phyloP scores from a whole-genome alignment of 2,888 invertebrate species.

The Agonum fuliginosum region DNA sequence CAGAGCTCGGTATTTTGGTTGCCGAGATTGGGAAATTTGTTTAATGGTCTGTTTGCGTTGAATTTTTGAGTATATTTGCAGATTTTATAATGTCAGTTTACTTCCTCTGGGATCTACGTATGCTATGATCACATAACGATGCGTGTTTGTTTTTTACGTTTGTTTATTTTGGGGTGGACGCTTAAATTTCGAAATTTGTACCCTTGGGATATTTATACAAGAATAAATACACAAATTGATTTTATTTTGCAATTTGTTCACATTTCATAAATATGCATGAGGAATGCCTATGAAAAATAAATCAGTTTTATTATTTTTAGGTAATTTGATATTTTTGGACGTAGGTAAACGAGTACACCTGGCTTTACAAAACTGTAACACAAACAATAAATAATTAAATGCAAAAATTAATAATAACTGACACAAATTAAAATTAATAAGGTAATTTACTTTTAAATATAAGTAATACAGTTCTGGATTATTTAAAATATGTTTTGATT shows the following conservation, averaged over 20 bases:
- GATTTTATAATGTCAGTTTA: conserved; percentile 24
- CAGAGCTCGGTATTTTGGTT: conserved; percentile 22
- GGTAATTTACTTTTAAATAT: no score
- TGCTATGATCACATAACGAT: conserved; percentile 26
- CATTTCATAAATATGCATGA: conserved; percentile 31
- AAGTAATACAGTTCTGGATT: no score
- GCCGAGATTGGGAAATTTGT: conserved; percentile 29
- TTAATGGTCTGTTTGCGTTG: conserved; percentile 16
- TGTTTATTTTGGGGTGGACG: conserved; percentile 30
- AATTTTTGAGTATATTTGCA: conserved; percentile 38
- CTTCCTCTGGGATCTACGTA: conserved; percentile 19
- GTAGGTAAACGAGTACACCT: no score
- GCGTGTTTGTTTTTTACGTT: conserved; percentile 46
- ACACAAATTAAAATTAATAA: no score
- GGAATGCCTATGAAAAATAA: not conserved
- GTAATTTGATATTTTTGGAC: no score
- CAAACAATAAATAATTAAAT: no score
- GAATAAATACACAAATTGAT: conserved; percentile 6
- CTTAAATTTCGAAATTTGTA: conserved; percentile 9
- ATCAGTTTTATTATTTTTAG: not conserved
- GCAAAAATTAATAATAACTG: no score
- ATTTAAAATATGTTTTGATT: no score
- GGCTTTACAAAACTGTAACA: no score
- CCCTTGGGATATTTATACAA: conserved; percentile 23
- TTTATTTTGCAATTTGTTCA: conserved; percentile 33